Base-by-base conservation (phyloP, 1,140 invertebrate genomes). In the Mactra quadrangularis region DNA sequence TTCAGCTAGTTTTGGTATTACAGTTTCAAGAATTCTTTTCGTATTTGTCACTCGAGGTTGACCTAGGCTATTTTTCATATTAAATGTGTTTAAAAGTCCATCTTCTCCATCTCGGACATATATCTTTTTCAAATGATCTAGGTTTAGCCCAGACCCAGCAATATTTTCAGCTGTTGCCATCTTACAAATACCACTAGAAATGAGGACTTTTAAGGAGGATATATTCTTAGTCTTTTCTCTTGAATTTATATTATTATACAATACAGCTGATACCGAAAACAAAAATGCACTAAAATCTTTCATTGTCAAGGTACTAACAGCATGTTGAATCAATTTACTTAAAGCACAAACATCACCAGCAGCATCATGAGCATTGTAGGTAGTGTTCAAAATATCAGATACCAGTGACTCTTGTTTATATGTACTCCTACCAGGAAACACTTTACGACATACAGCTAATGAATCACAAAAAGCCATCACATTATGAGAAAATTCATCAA, bases 41-140 rank as follows among this genome's bases (percentile, higher is more conserved):
- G 60, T 3, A 64, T 64, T 64, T 35, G 60, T 64, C 2, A 64
- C 60, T 38, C 60, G 33, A 19, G 31, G 60, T 33, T 64, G 60
- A 35, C 60, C 60, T 45, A 17, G 22, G 19, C 31, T 64, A 17
- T 64, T 64, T 35, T 38, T 35, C 6, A 1, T 17, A n/a, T 9
- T 64, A 7, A 64, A 64, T 19, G 22, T 22, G 19, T 64, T 64
- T 22, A 19, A 17, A 33, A 64, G 29, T 13, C 29, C 60, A 64
- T 64, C 60, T n/a, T n/a, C n/a, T 11, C 60, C 60, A 19, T 64
- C 33, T 9, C 29, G 29, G 4, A 17, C 22, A 64, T 35, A 64
- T 3, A 64, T 64, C 9, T 11, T 11, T 17, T 25, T 11, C 2
- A 64, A 17, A 29, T 64, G 60, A 9, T 35, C 7, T 9, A 64